Percentiles rank a stretch among this genome's conserved stretches.
phyloP scores from a whole-genome alignment of 1,140 invertebrate species.

The Cepaea nemoralis region DNA sequence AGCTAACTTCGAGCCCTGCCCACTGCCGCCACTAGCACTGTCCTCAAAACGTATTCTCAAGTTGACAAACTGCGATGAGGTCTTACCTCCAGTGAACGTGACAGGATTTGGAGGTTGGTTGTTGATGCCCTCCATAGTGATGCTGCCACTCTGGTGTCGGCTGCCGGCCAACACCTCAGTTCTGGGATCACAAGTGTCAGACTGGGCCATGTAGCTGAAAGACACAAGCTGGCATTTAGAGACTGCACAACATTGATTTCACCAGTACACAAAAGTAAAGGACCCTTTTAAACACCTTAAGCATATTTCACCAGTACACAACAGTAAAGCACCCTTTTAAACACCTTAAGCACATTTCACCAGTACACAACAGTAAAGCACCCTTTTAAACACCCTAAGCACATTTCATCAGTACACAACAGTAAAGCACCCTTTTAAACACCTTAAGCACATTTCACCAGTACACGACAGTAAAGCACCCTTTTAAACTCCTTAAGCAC shows the following conservation, averaged over 20 bases:
- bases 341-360: neutral
- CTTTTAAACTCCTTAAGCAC: too few species aligned
- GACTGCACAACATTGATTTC: too few species aligned
- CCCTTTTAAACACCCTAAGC: neutral
- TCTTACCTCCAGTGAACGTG: neutral
- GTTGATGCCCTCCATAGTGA: slow-evolving; percentile 21
- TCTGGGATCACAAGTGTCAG: slow-evolving; percentile 36
- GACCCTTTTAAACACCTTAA: neutral
- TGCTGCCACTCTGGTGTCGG: slow-evolving; percentile 53
- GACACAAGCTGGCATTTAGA: neutral
- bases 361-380: neutral
- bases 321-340: neutral
- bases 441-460: too few species aligned
- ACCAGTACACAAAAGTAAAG: neutral
- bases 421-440: too few species aligned
- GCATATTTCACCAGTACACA: too few species aligned
- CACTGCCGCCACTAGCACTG: neutral
- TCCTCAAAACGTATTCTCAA: slow-evolving; percentile 45
- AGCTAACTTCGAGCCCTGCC: neutral
- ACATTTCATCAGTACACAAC: too few species aligned
- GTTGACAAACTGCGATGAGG: slow-evolving; percentile 31
- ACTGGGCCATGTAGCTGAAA: slow-evolving; percentile 40
- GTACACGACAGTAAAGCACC: too few species aligned
- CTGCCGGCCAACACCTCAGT: slow-evolving; percentile 53
- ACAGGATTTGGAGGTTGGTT: slow-evolving; percentile 12